Conservation (phyloP, 2,113 vertebrate species). For the Tringa solitaria region DNA sequence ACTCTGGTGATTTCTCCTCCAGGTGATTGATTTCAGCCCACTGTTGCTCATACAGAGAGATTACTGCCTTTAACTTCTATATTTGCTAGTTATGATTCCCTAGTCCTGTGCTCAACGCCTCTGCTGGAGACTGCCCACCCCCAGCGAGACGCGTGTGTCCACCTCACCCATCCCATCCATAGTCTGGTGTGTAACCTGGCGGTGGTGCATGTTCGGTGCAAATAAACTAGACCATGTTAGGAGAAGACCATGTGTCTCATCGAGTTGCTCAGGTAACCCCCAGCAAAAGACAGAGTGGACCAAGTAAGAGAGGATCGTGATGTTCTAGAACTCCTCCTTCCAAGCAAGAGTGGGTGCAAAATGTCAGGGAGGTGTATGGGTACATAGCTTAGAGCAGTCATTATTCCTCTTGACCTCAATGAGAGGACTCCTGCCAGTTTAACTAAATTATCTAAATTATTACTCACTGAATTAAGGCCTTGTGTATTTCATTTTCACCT, state of each 20-base stretch:
- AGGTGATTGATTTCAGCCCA: slow-evolving; percentile 8
- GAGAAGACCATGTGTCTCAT: background rate
- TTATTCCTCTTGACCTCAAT: background rate
- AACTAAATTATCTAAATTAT: background rate
- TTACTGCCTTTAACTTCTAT: background rate
- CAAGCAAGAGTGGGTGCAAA: background rate
- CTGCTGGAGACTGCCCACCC: background rate
- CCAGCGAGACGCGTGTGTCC: fast-evolving
- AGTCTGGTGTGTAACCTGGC: background rate
- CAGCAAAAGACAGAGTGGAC: background rate
- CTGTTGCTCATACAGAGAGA: background rate
- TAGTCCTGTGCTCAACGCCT: background rate
- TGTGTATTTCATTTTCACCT: background rate
- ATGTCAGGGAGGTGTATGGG: fast-evolving
- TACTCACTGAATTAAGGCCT: background rate
- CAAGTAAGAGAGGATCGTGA: background rate
- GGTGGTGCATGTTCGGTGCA: background rate
- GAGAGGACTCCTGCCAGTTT: background rate
- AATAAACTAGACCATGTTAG: background rate
- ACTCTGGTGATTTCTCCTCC: background rate
- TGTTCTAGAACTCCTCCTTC: background rate
- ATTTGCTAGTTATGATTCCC: background rate
- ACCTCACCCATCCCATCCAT: background rate
- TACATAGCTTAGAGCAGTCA: background rate
- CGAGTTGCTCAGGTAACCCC: background rate